Evolutionary conservation across 2,113 vertebrate genomes (phyloP).

Genomic region (Salvelinus sp.): DNA sequence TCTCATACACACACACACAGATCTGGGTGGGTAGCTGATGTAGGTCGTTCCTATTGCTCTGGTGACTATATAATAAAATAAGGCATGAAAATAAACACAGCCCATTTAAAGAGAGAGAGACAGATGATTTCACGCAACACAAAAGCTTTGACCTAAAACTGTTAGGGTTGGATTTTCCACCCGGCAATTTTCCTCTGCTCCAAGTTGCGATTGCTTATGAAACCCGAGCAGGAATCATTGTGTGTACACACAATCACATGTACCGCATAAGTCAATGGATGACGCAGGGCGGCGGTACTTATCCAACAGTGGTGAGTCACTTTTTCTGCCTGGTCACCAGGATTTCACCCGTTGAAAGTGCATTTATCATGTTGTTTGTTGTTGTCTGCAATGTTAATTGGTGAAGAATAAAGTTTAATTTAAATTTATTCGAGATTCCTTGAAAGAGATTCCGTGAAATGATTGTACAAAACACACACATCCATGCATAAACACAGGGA

Average conservation of each 20-base stretch:
- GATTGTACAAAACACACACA: no score
- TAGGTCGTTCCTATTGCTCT: constrained; percentile 17
- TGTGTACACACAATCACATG: not conserved
- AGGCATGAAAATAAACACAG: not conserved
- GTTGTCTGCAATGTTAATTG: no score
- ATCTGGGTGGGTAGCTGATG: constrained; percentile 33
- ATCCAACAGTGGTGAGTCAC: not conserved
- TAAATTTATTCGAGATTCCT: no score
- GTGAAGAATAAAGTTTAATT: no score
- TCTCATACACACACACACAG: not conserved
- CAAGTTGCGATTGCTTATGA: not conserved
- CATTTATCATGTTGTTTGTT: no score
- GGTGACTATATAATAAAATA: constrained; percentile 15
- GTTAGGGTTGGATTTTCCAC: not conserved
- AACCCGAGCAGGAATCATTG: not conserved
- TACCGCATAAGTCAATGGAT: not conserved
- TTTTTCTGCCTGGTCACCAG: no score
- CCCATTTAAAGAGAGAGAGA: constrained; percentile 31
- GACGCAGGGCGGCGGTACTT: not conserved
- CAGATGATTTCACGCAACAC: constrained; percentile 1
- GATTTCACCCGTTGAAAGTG: no score
- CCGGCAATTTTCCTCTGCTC: not conserved
- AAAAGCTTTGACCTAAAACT: not conserved
- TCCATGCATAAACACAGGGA: no score
- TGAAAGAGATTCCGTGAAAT: no score